A percentile compares a stretch with the other conserved stretches of the same genome.
Evolutionary conservation across 2,113 vertebrate genomes (phyloP).

Genomic region (Pelmatolapia mariae): DNA sequence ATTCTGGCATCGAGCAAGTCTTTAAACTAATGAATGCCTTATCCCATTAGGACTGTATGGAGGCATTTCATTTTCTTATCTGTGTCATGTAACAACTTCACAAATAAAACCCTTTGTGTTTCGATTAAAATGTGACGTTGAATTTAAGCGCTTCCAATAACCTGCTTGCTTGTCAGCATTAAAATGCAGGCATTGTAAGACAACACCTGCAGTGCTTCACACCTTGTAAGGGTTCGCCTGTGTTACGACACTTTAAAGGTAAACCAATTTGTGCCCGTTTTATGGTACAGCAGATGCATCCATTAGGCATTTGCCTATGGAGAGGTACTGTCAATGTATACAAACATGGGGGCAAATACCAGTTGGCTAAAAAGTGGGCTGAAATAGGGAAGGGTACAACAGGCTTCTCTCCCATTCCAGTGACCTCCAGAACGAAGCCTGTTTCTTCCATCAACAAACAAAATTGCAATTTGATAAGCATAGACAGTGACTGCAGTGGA

Average conservation of each 20-base stretch:
- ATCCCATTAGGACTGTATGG: background rate
- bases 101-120: background rate
- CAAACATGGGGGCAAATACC: background rate
- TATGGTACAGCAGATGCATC: background rate
- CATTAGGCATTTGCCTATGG: background rate
- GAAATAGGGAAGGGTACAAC: background rate
- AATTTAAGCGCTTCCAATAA: background rate
- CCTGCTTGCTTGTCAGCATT: background rate
- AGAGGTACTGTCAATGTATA: background rate
- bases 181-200: background rate
- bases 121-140: background rate
- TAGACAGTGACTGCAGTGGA: background rate
- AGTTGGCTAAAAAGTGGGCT: background rate
- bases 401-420: background rate
- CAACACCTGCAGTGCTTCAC: background rate
- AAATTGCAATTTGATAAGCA: background rate
- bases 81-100: background rate
- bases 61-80: background rate
- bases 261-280: background rate
- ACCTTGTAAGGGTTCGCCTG: background rate
- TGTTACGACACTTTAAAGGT: background rate
- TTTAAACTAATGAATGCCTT: background rate
- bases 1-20: background rate
- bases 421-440: background rate
- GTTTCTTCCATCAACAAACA: background rate